phyloP scores from a whole-genome alignment of 2,113 vertebrate genomes.

The Megaceryle torquata region DNA sequence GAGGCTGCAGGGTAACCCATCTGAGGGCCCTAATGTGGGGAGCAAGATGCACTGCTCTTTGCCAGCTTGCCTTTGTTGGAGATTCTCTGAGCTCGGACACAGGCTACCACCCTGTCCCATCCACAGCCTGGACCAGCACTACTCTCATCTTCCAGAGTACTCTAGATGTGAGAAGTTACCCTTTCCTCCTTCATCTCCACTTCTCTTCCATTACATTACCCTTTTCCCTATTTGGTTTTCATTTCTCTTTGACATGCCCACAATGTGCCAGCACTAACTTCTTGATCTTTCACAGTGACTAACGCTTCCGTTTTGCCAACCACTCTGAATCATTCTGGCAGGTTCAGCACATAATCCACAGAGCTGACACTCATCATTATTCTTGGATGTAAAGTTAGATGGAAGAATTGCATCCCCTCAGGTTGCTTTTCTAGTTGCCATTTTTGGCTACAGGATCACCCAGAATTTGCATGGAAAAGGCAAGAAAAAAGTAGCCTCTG shows the following conservation, averaged over 20 bases:
- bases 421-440: neutral
- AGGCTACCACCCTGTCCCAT: neutral
- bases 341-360: neutral
- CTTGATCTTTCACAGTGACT: neutral
- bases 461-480: neutral
- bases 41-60: neutral
- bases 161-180: neutral
- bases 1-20: neutral
- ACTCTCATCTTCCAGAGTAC: neutral
- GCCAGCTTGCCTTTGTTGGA: neutral
- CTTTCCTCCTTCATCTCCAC: neutral
- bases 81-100: neutral
- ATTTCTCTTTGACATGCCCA: neutral
- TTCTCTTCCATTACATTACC: neutral
- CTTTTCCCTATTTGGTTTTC: neutral
- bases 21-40: neutral
- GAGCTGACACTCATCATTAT: neutral
- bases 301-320: neutral
- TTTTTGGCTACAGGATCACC: neutral
- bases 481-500: neutral
- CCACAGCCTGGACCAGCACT: neutral
- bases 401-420: neutral
- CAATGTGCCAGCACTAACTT: neutral
- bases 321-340: neutral
- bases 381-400: neutral